These are phyloP conservation scores for Petrocephalus zakoni DNA, from an alignment of 2,113 vertebrate genomes.

Conservation along the genomic window DNA sequence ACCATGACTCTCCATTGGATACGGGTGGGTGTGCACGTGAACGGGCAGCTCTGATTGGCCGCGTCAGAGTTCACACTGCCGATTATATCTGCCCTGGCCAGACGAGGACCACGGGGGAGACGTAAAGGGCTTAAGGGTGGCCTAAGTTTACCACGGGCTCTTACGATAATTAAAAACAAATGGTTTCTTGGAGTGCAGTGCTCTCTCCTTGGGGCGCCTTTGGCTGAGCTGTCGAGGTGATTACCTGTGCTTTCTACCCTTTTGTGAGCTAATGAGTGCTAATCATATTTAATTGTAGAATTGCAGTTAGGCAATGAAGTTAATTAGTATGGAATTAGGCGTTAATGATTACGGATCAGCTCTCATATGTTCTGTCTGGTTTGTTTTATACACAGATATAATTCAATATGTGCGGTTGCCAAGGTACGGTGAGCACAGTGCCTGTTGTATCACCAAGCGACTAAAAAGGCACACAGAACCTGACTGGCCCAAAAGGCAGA, in stretches of 20 bases:
- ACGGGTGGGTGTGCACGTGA: neutral
- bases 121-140: neutral
- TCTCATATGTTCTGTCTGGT: neutral
- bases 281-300: constrained; percentile 16
- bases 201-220: neutral
- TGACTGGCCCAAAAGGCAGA: neutral
- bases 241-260: constrained; percentile 6
- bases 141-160: neutral
- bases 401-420: neutral
- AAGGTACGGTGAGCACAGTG: neutral
- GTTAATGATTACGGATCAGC: constrained; percentile 12
- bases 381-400: constrained; percentile 18
- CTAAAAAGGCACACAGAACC: neutral
- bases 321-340: constrained; percentile 3
- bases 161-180: neutral
- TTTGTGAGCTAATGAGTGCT: neutral
- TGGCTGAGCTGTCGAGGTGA: neutral
- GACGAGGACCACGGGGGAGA: neutral
- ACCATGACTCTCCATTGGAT: neutral
- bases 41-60: neutral
- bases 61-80: neutral
- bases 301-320: constrained; percentile 7
- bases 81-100: neutral
- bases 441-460: neutral
- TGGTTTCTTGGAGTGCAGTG: neutral